Percentiles rank a stretch among this genome's conserved stretches.
These are phyloP conservation scores for Hybognathus amarus DNA, from an alignment of 2,797 vertebrate genomes.

Conservation along the genomic window DNA sequence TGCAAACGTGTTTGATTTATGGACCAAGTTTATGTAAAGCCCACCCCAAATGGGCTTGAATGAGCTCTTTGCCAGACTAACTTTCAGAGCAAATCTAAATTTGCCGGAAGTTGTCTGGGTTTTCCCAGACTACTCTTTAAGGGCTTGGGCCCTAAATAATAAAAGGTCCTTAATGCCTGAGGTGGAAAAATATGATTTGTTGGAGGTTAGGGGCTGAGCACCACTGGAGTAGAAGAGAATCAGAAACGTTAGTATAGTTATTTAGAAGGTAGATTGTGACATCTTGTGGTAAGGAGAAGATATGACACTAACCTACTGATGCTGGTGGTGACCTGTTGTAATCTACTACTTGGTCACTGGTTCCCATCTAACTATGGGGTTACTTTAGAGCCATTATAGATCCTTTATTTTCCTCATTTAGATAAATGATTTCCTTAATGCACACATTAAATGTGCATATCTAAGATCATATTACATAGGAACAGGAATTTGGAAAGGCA, in stretches of 20 bases:
- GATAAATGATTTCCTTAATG: not conserved
- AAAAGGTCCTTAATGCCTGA: too few relatives aligned
- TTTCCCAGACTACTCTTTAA: too few relatives aligned
- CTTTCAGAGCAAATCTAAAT: too few relatives aligned
- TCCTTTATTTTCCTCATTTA: not conserved
- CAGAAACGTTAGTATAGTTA: not conserved
- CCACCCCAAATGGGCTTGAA: too few relatives aligned
- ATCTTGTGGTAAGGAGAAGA: not conserved
- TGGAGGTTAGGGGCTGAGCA: too few relatives aligned
- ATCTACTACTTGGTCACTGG: not conserved
- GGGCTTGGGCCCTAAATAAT: too few relatives aligned
- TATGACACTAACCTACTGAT: not conserved
- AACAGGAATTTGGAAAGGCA: not conserved
- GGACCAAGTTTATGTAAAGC: too few relatives aligned
- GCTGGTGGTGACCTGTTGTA: not conserved
- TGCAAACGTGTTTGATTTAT: too few relatives aligned
- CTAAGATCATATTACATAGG: not conserved
- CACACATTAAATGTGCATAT: conserved; percentile 7
- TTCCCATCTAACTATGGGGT: not conserved
- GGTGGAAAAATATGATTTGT: too few relatives aligned
- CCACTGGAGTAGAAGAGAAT: not conserved
- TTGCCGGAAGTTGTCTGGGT: too few relatives aligned
- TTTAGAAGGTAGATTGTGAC: not conserved
- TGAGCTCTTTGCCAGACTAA: too few relatives aligned
- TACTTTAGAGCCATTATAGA: not conserved